Percentiles rank a stretch among this genome's conserved stretches.
phyloP scores from a whole-genome alignment of 2,888 invertebrate species.

The Cephus pygmeus region DNA sequence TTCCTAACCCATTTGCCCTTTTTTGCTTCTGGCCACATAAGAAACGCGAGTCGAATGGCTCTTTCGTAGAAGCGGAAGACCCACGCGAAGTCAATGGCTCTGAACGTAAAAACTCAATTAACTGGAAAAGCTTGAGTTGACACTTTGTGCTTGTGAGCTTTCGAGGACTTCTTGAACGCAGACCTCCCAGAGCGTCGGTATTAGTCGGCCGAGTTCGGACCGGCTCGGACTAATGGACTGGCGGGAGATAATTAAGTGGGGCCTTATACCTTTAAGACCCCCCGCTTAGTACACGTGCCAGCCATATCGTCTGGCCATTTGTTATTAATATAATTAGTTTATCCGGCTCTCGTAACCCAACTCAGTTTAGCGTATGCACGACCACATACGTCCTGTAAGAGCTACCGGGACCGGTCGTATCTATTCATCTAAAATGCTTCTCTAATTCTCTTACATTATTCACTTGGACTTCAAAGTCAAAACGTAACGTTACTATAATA shows the following conservation, averaged over 20 bases:
- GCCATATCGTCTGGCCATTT: not conserved
- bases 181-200: slow-evolving; percentile 26
- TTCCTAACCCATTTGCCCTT: not conserved
- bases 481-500: not conserved
- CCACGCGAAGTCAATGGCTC: slow-evolving; percentile 19
- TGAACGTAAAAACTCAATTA: slow-evolving; percentile 23
- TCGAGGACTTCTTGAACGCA: slow-evolving; percentile 4
- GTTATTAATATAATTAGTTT: slow-evolving; percentile 7
- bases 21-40: not conserved
- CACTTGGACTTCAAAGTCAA: not conserved
- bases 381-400: not conserved
- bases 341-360: not conserved
- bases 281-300: slow-evolving; percentile 2
- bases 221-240: slow-evolving; percentile 33
- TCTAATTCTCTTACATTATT: not conserved
- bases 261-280: slow-evolving; percentile 15
- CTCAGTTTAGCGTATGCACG: not conserved
- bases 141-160: slow-evolving; percentile 14
- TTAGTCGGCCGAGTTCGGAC: slow-evolving; percentile 29
- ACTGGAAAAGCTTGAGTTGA: slow-evolving; percentile 17
- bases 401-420: not conserved
- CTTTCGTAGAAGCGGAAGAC: slow-evolving; percentile 16
- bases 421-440: not conserved
- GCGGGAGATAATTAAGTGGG: slow-evolving; percentile 34
- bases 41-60: not conserved